phyloP scores from a whole-genome alignment of 1,140 invertebrate species.

The Conus betulinus region DNA sequence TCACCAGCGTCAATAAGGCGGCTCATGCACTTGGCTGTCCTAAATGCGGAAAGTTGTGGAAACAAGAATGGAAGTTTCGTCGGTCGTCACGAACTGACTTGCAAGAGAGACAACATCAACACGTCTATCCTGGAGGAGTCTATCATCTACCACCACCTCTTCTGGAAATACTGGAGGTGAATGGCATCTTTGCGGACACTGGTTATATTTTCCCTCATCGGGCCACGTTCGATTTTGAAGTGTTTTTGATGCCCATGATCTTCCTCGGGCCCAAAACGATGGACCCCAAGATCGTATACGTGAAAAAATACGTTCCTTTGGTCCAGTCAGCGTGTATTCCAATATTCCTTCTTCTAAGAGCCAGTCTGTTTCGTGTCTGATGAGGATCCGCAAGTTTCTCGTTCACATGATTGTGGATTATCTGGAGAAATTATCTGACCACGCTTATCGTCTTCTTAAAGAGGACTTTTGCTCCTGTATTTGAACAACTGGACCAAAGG shows the following conservation, averaged over 20 bases:
- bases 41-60: neutral
- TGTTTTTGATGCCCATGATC: neutral
- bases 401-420: slow-evolving; percentile 31
- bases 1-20: neutral
- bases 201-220: neutral
- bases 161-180: neutral
- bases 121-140: neutral
- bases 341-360: neutral
- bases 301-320: neutral
- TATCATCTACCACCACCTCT: neutral
- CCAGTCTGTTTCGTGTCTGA: neutral
- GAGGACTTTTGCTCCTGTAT: neutral
- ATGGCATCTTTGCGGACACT: neutral
- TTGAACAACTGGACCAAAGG: neutral
- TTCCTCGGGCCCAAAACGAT: neutral
- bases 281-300: neutral
- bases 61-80: neutral
- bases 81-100: neutral
- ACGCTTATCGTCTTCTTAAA: neutral
- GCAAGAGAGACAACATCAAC: neutral
- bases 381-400: neutral
- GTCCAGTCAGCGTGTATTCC: neutral
- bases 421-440: slow-evolving; percentile 11
- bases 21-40: neutral
- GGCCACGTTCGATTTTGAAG: slow-evolving; percentile 25